A percentile compares a stretch with the other conserved stretches of the same genome.
phyloP scores from a whole-genome alignment of 2,797 vertebrate species.

The Brachyrhaphis roseni region DNA sequence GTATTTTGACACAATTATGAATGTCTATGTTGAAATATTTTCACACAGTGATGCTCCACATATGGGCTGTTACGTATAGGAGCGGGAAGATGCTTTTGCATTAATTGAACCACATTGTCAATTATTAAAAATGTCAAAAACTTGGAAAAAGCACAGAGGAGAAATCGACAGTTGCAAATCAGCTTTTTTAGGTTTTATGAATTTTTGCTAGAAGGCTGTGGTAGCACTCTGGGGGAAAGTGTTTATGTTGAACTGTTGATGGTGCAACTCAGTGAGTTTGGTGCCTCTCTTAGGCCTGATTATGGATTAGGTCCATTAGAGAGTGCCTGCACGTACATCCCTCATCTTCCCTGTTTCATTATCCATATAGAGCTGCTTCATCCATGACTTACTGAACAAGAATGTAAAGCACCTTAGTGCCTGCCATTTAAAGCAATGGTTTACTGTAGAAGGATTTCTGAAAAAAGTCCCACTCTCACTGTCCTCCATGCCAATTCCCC shows the following conservation, averaged over 20 bases:
- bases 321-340: constrained; percentile 63
- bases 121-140: constrained; percentile 27
- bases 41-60: constrained; percentile 14
- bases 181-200: constrained; percentile 44
- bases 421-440: constrained; percentile 19
- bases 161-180: constrained; percentile 44
- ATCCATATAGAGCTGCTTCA: constrained; percentile 53
- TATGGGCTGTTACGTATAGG: constrained; percentile 22
- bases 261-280: constrained; percentile 71
- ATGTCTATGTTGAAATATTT: constrained; percentile 17
- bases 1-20: constrained; percentile 21
- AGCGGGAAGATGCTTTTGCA: constrained; percentile 16
- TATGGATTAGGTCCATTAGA: constrained; percentile 73
- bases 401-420: constrained; percentile 29
- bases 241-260: constrained; percentile 68
- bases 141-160: constrained; percentile 30
- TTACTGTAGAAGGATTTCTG: constrained; percentile 18
- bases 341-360: constrained; percentile 62
- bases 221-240: constrained; percentile 56
- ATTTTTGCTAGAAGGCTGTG: constrained; percentile 49
- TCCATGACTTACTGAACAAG: constrained; percentile 55
- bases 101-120: constrained; percentile 19
- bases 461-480: constrained; percentile 22
- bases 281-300: constrained; percentile 75
- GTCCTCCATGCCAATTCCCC: constrained; percentile 15